Conservation (phyloP, 2,797 vertebrate species). For the Propithecus perrieri region DNA sequence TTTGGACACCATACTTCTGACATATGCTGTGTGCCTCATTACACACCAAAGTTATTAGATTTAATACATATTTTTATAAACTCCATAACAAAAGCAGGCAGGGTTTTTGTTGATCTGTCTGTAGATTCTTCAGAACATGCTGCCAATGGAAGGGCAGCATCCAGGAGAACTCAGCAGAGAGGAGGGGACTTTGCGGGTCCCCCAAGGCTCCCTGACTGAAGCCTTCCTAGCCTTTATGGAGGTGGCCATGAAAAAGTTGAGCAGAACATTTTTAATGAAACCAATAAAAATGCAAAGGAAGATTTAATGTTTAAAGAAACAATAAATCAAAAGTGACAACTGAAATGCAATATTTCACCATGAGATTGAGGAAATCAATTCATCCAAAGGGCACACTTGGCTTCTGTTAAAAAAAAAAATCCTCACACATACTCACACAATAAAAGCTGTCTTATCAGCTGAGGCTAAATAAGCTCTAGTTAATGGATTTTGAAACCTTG, state of each 20-base stretch:
- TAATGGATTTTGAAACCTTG: constrained; percentile 28
- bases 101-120: constrained; percentile 64
- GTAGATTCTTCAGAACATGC: constrained; percentile 3
- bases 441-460: constrained; percentile 69
- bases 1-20: constrained; percentile 82
- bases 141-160: constrained; percentile 49
- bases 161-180: constrained; percentile 33
- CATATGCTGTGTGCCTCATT: constrained; percentile 84
- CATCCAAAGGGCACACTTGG: constrained; percentile 84
- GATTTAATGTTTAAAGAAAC: constrained; percentile 89
- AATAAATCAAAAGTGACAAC: constrained; percentile 89
- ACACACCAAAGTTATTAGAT: constrained; percentile 82
- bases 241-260: constrained; percentile 83
- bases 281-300: constrained; percentile 89
- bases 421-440: constrained; percentile 53
- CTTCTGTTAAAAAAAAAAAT: constrained; percentile 73
- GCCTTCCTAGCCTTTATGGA: constrained; percentile 73
- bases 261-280: constrained; percentile 88
- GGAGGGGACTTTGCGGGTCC: constrained; percentile 27
- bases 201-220: constrained; percentile 31
- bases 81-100: constrained; percentile 71
- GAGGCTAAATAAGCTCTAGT: constrained; percentile 67
- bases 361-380: constrained; percentile 88
- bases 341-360: constrained; percentile 87
- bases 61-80: constrained; percentile 83